Base-by-base conservation (phyloP, 2,888 invertebrate genomes). In the Schizaphis graminum region DNA sequence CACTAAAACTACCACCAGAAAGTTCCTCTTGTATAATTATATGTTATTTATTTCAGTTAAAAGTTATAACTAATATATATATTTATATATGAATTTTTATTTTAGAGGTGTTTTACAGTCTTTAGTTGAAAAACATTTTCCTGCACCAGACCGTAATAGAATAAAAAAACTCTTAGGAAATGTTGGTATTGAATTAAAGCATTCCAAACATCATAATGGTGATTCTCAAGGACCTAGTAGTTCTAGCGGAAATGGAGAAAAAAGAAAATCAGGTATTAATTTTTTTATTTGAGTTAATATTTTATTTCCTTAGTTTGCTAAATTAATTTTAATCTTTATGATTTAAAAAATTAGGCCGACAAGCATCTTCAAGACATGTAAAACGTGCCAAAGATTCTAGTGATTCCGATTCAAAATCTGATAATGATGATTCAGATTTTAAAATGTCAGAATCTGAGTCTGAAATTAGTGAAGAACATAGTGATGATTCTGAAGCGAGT, bases 61-160 rank as follows among this genome's bases (percentile, higher is more conserved):
- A 35, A 67, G 0, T 35, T 35, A 77, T n/a, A n/a, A n/a, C 16
- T n/a, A 67, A 67, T 77, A 16, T 67, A 21, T 3, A 35, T 67
- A 11, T 49, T 10, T 53, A 35, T 35, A 5, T n/a, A 8, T 77
- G 35, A n/a, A 67, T 67, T 21, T 13, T 88, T 94, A 93, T 94
- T 95, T 53, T 96, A 98, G 98, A 96, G 99, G 99, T 95, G 99
- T 99, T 49, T 97, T 99, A 95, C 99, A 99, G 96, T 98, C 98
- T 0, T 96, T 99, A 94, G 99, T 99, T 1, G 99, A 99, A 96
- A 99, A 99, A 96, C 99, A 99, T 96, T 99, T 99, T 96, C 99
- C 99, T 0, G 99, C 99, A 0, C 99, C 99, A 8, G 98, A 99
- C 96, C 96, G 98, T 91, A 97, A 97, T 96, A 97, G 98, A 95